Evolutionary conservation across 1,140 invertebrate genomes (phyloP).

Genomic region (Pectinophora gossypiella): DNA sequence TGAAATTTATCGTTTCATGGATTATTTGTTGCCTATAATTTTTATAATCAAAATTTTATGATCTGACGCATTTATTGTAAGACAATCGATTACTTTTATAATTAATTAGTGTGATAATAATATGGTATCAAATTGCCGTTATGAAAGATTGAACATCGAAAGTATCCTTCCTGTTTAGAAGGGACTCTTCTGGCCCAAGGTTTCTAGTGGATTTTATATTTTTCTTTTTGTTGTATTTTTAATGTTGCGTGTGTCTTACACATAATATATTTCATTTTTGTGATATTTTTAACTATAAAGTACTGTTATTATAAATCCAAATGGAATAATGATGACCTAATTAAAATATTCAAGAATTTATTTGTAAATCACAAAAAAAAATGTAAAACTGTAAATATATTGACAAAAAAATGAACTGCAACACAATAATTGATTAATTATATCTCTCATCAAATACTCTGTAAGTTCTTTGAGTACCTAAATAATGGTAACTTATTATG

Average conservation of each 20-base stretch:
- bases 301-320: constrained; percentile 74
- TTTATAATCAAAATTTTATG: constrained; percentile 72
- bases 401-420: constrained; percentile 71
- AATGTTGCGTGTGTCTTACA: constrained; percentile 75
- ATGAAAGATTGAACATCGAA: constrained; percentile 75
- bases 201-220: constrained; percentile 75
- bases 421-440: constrained; percentile 68
- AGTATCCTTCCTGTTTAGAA: constrained; percentile 76
- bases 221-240: constrained; percentile 75
- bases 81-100: constrained; percentile 74
- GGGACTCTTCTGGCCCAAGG: constrained; percentile 70
- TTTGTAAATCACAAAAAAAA: constrained; percentile 75
- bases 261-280: constrained; percentile 77
- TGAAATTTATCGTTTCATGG: constrained; percentile 69
- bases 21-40: constrained; percentile 72
- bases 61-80: constrained; percentile 76
- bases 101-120: constrained; percentile 75
- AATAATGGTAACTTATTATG: constrained; percentile 63
- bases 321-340: constrained; percentile 73
- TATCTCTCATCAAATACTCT: constrained; percentile 70
- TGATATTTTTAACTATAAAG: constrained; percentile 77
- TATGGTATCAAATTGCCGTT: constrained; percentile 73
- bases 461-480: constrained; percentile 71
- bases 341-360: constrained; percentile 75
- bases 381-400: constrained; percentile 77